Base-by-base conservation (phyloP, 1,140 invertebrate species). In the Phortica variegata region DNA sequence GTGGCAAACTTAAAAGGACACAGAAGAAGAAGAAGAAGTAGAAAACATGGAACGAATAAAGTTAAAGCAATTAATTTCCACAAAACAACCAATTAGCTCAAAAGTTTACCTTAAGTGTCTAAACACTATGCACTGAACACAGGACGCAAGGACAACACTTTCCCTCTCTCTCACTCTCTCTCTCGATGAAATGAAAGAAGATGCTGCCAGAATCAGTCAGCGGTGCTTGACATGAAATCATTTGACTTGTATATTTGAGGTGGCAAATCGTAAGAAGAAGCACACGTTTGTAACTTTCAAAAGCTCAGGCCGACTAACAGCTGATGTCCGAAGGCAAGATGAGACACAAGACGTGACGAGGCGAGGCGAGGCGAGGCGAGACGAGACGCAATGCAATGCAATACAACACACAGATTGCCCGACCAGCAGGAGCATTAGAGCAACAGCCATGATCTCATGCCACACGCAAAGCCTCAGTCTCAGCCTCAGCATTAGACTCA, bases 41-140 rank as follows among this genome's bases (percentile, higher is more conserved):
- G 13, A 38, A 17, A 17, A 13, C 17, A 17, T 31, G 32, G 40
- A 68, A 63, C n/a, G n/a, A 68, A 68, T 69, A 61, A 68, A 68
- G 65, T 68, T 73, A 73, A 70, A 66, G 71, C 70, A 73, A 73
- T 73, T 73, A 73, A 73, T 73, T 73, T 70, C 70, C 70, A 73
- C 70, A 73, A 73, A 73, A 73, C 71, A 73, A 73, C 52, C 70
- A 73, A 73, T 73, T 73, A 73, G 70, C 70, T 73, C 51, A 63
- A 73, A 73, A 73, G 60, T 73, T 73, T 73, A 66, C 62, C 70
- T 66, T 73, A 73, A 73, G 70, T 73, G 68, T 73, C 61, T 58
- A 73, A 69, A 73, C 60, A 73, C 49, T 49, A 52, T 56, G 40
- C 54, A 32, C 47, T 40, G 29, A 42, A 15, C 19, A 20, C 43